A percentile compares a stretch with the other conserved stretches of the same genome.
Conservation (phyloP, 2,888 invertebrate genomes). For the Thymelicus acteon region DNA sequence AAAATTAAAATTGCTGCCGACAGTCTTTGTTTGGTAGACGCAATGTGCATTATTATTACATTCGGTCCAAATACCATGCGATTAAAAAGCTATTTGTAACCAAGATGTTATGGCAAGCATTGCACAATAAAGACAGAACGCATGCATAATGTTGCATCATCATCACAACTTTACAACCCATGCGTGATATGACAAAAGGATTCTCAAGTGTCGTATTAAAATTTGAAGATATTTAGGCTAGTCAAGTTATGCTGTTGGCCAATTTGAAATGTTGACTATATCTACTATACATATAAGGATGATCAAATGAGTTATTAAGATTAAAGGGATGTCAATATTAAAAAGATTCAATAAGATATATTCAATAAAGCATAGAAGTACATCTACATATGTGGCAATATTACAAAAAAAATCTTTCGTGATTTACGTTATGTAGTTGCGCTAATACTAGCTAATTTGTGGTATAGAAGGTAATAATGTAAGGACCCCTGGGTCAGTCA, state of each 20-base stretch:
- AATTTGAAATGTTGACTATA: no score
- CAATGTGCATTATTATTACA: neutral
- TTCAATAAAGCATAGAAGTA: no score
- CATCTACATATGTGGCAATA: no score
- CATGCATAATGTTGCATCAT: constrained; percentile 5
- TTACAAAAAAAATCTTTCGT: neutral
- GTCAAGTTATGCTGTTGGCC: neutral
- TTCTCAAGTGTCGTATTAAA: neutral
- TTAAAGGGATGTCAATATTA: no score
- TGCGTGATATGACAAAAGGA: constrained; percentile 7
- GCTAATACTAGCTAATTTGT: constrained; percentile 1
- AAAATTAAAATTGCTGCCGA: no score
- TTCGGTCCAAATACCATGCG: constrained; percentile 46
- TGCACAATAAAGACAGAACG: constrained; percentile 41
- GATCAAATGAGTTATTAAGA: no score
- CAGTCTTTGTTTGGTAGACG: no score
- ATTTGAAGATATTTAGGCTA: neutral
- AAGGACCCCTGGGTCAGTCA: constrained; percentile 7
- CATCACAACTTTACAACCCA: neutral
- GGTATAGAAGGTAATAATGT: constrained; percentile 2
- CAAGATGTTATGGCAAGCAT: constrained; percentile 48
- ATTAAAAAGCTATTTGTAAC: constrained; percentile 66
- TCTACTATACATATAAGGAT: no score
- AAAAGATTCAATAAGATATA: no score
- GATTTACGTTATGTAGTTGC: neutral